Conservation (phyloP, 2,113 vertebrate genomes). For the Calidris pygmaea region DNA sequence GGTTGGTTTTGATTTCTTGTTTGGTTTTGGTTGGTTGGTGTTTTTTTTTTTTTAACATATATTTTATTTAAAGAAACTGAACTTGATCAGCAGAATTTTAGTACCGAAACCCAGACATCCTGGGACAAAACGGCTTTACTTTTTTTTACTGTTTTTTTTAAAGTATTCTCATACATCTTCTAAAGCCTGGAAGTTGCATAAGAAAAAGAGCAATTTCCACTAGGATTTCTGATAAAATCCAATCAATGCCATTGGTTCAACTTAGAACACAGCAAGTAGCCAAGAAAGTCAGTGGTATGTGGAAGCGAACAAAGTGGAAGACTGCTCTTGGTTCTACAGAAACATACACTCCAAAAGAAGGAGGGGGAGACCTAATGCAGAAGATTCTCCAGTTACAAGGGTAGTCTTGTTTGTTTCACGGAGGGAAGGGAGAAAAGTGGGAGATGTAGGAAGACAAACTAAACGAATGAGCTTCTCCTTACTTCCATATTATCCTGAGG, state of each 20-base stretch:
- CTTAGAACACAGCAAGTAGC: not conserved
- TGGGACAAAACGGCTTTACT: not conserved
- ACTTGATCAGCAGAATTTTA: not conserved
- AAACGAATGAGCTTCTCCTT: not conserved
- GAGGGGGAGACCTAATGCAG: not conserved
- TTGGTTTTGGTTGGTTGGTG: too few species aligned
- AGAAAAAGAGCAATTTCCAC: not conserved
- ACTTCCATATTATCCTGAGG: not conserved
- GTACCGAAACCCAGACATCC: not conserved
- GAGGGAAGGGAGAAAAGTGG: not conserved
- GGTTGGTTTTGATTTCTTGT: rapidly evolving
- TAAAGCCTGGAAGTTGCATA: not conserved
- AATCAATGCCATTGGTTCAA: not conserved
- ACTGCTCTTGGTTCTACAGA: not conserved
- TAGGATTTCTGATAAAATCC: not conserved
- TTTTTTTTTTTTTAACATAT: not conserved
- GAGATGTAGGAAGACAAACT: not conserved
- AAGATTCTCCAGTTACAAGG: not conserved
- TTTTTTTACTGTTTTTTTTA: not conserved
- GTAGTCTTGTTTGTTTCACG: not conserved
- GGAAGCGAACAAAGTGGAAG: not conserved
- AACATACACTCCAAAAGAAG: not conserved
- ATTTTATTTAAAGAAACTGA: not conserved
- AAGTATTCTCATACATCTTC: not conserved
- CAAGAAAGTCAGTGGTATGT: not conserved